phyloP scores from a whole-genome alignment of 2,888 invertebrate species.

The Reticulitermes lucifugus region DNA sequence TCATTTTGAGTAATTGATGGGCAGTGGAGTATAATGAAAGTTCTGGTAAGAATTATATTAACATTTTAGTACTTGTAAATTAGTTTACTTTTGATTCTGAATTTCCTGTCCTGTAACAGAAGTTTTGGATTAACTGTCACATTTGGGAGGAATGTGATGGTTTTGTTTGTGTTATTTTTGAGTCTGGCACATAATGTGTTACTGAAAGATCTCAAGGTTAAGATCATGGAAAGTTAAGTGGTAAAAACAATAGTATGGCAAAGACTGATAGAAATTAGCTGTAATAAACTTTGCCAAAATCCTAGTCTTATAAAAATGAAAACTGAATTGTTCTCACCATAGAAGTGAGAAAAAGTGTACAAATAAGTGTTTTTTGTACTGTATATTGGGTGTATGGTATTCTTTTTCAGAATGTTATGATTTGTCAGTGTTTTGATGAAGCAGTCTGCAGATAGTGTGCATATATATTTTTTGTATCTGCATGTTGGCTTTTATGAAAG shows the following conservation, averaged over 20 bases:
- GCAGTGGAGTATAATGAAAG: background rate
- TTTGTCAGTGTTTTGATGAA: background rate
- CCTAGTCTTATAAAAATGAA: conserved; percentile 13
- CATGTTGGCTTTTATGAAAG: background rate
- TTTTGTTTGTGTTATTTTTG: background rate
- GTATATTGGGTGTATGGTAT: conserved; percentile 11
- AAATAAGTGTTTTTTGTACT: conserved; percentile 30
- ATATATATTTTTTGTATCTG: background rate
- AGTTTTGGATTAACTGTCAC: background rate
- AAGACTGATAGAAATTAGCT: conserved; percentile 3
- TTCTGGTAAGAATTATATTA: background rate
- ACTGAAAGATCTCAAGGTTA: conserved; percentile 14
- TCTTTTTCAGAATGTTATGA: background rate
- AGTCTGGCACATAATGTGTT: conserved; percentile 12
- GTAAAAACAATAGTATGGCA: background rate
- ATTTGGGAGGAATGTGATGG: background rate
- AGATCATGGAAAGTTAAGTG: background rate
- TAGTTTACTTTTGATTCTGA: background rate
- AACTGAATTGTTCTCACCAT: conserved; percentile 5
- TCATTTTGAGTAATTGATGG: conserved; percentile 4
- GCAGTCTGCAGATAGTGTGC: background rate
- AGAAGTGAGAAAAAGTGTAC: conserved; percentile 25
- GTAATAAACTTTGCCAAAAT: conserved; percentile 16
- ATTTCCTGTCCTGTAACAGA: background rate
- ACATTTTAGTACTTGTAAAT: background rate